Evolutionary conservation across 2,888 invertebrate genomes (phyloP), one percentile per base, ranked within the genome.

Genomic region (Rhogogaster chlorosoma): DNA sequence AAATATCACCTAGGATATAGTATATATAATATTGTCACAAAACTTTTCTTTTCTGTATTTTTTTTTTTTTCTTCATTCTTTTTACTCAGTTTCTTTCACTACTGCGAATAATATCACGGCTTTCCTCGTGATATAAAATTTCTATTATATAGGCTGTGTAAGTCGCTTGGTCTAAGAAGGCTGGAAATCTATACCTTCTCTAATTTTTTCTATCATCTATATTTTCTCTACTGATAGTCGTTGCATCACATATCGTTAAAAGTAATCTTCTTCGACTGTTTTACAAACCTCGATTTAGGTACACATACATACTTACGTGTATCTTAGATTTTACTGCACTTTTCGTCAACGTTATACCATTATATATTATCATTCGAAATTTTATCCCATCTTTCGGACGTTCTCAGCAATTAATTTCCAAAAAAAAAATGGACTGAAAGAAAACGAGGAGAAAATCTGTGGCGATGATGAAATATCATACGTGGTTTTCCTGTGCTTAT

Each of bases 241-340:
- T 83, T 85, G 85, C 82, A 85, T 85, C 83, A 85, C 83, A 83
- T 83, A 57, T 85, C 83, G 85, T 85, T 85, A 73, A 83, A 73
- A 53, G 45, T 71, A 84, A 57, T 49, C 6, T 49, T 84, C 5
- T 83, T 67, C 64, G 83, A 83, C 64, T 49, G 42, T 45, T 42
- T 70, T n/a, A 15, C 64, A 82, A 82, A 29, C 38, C 42, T 82
- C 64, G 64, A 26, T 64, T n/a, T 45, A 26, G 9, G 15, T 70
- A 32, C 15, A 12, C 12, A 42, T 2, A 2, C 45, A 45, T 42
- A 42, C 42, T 12, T 45, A 49, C 32, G 36, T 32, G n/a, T 38
- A 10, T 75, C 10, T 12, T 75, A 18, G 7, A 29, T 70, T 71
- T 36, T 42, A 26, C 15, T 38, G 7, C 42, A 71, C 12, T 42